These are phyloP conservation scores for Drosophila melanosoma DNA, from an alignment of 2,888 invertebrate species.

Conservation along the genomic window DNA sequence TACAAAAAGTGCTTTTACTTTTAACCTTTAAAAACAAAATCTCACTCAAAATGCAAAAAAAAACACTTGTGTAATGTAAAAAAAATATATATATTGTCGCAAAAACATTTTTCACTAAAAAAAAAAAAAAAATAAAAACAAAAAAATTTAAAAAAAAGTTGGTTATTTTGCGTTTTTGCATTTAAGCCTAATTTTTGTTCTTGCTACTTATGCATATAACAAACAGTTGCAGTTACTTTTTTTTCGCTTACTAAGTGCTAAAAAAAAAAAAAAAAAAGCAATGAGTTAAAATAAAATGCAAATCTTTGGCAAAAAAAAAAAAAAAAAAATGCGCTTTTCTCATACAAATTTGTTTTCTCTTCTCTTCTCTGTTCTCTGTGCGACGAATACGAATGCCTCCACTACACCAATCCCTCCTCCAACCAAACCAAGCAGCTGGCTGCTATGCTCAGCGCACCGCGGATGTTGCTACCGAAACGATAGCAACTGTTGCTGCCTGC, in stretches of 20 bases:
- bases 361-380: slow-evolving; percentile 73
- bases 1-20: slow-evolving; percentile 52
- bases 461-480: slow-evolving; percentile 24
- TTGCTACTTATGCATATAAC: slow-evolving; percentile 39
- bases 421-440: slow-evolving; percentile 4
- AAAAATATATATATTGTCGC: slow-evolving; percentile 15
- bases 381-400: slow-evolving; percentile 32
- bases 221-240: slow-evolving; percentile 37
- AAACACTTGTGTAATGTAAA: slow-evolving; percentile 4
- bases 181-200: slow-evolving; percentile 38
- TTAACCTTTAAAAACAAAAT: slow-evolving; percentile 33
- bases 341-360: slow-evolving; percentile 79
- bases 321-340: slow-evolving; percentile 82
- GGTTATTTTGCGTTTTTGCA: slow-evolving; percentile 38
- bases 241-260: slow-evolving; percentile 28
- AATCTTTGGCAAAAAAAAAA: slow-evolving; percentile 31
- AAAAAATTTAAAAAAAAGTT: not conserved
- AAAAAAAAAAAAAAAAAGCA: slow-evolving; percentile 13
- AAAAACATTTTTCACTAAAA: slow-evolving; percentile 40
- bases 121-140: slow-evolving; percentile 20
- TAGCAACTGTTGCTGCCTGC: slow-evolving; percentile 14
- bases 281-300: slow-evolving; percentile 85
- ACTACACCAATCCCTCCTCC: slow-evolving; percentile 18
- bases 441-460: slow-evolving; percentile 17
- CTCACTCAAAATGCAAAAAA: slow-evolving; percentile 29